Conservation (phyloP, 2,888 invertebrate genomes). For the Zaprionus lineosus region DNA sequence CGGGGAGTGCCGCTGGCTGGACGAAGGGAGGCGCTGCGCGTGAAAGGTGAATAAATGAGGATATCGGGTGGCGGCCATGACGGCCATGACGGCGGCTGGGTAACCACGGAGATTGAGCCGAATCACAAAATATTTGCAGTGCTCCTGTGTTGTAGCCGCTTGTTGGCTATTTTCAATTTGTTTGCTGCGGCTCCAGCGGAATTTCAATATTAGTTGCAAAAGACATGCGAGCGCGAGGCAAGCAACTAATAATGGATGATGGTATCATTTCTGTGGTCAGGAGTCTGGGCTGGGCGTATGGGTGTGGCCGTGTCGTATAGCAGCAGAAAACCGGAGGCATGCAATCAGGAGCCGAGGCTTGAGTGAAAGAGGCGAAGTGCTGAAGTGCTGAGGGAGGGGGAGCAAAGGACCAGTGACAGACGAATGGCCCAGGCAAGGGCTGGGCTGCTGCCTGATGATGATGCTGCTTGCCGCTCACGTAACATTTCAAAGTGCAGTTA, state of each 20-base stretch:
- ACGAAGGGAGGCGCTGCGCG: neutral
- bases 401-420: neutral
- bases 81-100: too few relatives aligned
- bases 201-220: slow-evolving; percentile 71
- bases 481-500: slow-evolving; percentile 74
- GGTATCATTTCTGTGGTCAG: slow-evolving; percentile 16
- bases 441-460: neutral
- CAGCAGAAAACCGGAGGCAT: too few relatives aligned
- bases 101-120: slow-evolving; percentile 58
- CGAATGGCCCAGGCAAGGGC: neutral
- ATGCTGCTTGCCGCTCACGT: slow-evolving; percentile 46
- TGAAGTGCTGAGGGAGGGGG: slow-evolving; percentile 29
- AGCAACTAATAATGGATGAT: slow-evolving; percentile 29
- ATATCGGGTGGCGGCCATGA: too few relatives aligned
- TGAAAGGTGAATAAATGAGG: too few relatives aligned
- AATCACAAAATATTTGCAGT: slow-evolving; percentile 66
- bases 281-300: too few relatives aligned
- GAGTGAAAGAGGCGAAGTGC: too few relatives aligned
- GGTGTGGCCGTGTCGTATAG: too few relatives aligned
- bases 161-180: slow-evolving; percentile 50
- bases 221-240: slow-evolving; percentile 52
- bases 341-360: too few relatives aligned
- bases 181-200: slow-evolving; percentile 56
- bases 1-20: neutral
- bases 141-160: slow-evolving; percentile 18